phyloP scores from a whole-genome alignment of 2,888 invertebrate species.

The Stenoptilia bipunctidactyla region DNA sequence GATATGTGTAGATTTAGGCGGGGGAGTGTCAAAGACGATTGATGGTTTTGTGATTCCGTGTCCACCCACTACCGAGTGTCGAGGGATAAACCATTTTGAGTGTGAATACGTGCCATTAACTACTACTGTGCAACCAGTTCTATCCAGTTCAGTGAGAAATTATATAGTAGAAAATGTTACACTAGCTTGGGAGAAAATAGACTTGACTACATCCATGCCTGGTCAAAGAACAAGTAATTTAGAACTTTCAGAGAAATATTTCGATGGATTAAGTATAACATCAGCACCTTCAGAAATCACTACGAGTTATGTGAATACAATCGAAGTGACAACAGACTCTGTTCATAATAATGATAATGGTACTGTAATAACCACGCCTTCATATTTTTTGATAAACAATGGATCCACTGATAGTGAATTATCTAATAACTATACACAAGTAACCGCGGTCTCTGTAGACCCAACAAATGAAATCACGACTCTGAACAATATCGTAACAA shows the following conservation, averaged over 20 bases:
- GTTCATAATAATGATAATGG: too few relatives aligned
- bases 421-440: too few relatives aligned
- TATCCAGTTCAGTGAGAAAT: not conserved
- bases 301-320: not conserved
- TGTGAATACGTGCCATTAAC: constrained; percentile 38
- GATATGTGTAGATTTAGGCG: constrained; percentile 60
- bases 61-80: constrained; percentile 43
- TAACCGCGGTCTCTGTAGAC: too few relatives aligned
- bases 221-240: not conserved
- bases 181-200: not conserved
- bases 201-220: not conserved
- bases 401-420: too few relatives aligned
- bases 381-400: too few relatives aligned
- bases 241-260: not conserved
- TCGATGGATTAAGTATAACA: not conserved
- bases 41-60: constrained; percentile 48
- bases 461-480: too few relatives aligned
- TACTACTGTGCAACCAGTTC: constrained; percentile 16
- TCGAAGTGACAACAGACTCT: too few relatives aligned
- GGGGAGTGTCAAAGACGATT: constrained; percentile 44
- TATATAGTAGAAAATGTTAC: not conserved
- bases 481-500: too few relatives aligned
- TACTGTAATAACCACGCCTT: too few relatives aligned
- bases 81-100: constrained; percentile 37
- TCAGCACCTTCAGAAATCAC: not conserved